These are phyloP conservation scores for Lamellibrachia columna DNA, from an alignment of 2,888 invertebrate species.

Conservation along the genomic window DNA sequence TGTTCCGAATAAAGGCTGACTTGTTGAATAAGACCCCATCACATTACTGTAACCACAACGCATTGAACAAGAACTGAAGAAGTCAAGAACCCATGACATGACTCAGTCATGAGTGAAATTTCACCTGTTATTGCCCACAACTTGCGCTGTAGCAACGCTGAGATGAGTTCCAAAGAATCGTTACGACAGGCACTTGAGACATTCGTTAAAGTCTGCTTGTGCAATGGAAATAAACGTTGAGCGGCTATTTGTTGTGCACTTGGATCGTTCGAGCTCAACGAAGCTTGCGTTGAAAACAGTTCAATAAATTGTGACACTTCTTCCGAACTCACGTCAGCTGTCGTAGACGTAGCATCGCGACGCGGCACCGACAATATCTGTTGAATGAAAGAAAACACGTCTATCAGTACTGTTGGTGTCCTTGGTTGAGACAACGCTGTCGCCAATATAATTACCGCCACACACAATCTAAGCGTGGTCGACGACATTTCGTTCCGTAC, in stretches of 20 bases:
- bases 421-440: not conserved
- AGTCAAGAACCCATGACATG: no score
- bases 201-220: not conserved
- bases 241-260: not conserved
- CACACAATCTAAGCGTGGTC: not conserved
- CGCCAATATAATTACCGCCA: not conserved
- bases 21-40: no score
- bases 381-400: not conserved
- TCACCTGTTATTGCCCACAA: slow-evolving; percentile 28
- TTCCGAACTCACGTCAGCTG: not conserved
- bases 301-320: not conserved
- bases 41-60: no score
- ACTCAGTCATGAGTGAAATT: not conserved
- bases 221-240: not conserved
- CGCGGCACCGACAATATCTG: not conserved
- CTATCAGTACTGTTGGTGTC: not conserved
- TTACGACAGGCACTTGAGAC: slow-evolving; percentile 9
- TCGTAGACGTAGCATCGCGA: not conserved
- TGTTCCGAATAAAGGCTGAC: no score
- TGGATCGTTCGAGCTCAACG: not conserved
- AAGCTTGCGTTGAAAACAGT: not conserved
- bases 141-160: slow-evolving; percentile 7
- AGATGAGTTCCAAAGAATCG: not conserved
- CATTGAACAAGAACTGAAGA: no score
- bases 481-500: not conserved